Base-by-base conservation (phyloP, 2,888 invertebrate genomes). In the Cataglyphis rosenhaueri region DNA sequence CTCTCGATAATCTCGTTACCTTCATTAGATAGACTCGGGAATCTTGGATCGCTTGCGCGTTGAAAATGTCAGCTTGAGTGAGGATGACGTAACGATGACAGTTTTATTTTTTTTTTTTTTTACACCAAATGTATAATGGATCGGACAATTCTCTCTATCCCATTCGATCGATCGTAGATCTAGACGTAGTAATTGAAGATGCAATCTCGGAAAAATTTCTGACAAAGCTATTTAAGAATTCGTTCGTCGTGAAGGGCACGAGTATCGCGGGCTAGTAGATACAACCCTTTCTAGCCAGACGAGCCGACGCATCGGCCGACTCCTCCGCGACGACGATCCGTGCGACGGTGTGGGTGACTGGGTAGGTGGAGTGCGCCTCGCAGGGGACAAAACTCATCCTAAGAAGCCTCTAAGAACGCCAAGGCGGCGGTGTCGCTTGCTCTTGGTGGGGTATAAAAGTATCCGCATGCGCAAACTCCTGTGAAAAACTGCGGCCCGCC, bases 341-440 rank as follows among this genome's bases (percentile, higher is more conserved):
- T 15, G 76, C 44, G 75, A 76, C 66, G 52, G 83, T 61, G 62
- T 74, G 74, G 65, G 75, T 65, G 21, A 73, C 61, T 38, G 82
- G 66, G 41, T 48, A 71, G 82, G 52, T 74, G 57, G 75, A 59
- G 76, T 61, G 71, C 85, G 89, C 59, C 85, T 81, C 62, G 86
- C 76, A 87, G 91, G 90, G 91, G 92, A 93, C 93, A 94, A 93
- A 94, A 93, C 92, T 94, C 92, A 91, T 90, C 92, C 92, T 93
- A 94, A 94, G 93, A 94, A 94, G 93, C 93, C 92, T 94, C 93
- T 94, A 94, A 94, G 94, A 94, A 94, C 91, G 90, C 84, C 87
- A 90, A 91, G 91, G 90, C 89, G 91, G 89, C 86, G 87, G 90
- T 62, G 81, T 71, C 86, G 87, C 81, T 44, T 35, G 35, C 38